Percentiles rank a stretch among this genome's conserved stretches.
These are phyloP conservation scores for Melanotaenia parkinsoni DNA, from an alignment of 2,797 vertebrate genomes.

Conservation along the genomic window DNA sequence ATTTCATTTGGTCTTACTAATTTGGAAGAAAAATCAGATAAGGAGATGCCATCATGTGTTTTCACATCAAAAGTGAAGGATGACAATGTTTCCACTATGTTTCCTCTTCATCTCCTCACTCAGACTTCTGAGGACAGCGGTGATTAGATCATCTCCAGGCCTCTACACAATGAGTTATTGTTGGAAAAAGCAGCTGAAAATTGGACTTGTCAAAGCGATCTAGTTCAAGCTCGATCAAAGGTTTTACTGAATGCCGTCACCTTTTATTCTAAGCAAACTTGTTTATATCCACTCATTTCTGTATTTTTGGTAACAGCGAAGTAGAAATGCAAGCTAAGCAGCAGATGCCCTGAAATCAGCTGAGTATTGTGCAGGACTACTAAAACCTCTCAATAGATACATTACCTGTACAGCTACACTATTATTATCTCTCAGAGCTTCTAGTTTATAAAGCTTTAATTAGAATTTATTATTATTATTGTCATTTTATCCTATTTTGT, in stretches of 20 bases:
- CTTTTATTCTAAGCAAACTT: constrained; percentile 46
- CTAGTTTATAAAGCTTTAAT: no score
- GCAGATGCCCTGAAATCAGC: constrained; percentile 76
- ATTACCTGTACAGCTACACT: no score
- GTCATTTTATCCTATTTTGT: no score
- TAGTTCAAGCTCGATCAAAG: constrained; percentile 71
- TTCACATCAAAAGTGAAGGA: constrained; percentile 77
- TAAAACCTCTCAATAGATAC: no score
- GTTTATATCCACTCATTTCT: constrained; percentile 50
- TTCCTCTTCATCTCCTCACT: constrained; percentile 69
- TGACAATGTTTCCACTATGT: constrained; percentile 71
- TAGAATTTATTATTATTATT: no score
- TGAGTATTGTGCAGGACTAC: constrained; percentile 17
- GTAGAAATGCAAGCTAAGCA: constrained; percentile 54
- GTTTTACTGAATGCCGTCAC: constrained; percentile 40
- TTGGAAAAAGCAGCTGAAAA: constrained; percentile 59
- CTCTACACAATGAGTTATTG: constrained; percentile 73
- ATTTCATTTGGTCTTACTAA: constrained; percentile 73
- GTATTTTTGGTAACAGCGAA: constrained; percentile 4
- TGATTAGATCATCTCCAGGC: constrained; percentile 76
- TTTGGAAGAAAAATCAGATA: constrained; percentile 76
- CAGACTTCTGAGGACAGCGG: constrained; percentile 67
- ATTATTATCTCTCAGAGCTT: no score
- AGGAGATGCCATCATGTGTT: constrained; percentile 68
- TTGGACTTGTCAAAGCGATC: constrained; percentile 66